Evolutionary conservation across 2,888 invertebrate species (phyloP), one percentile per base, ranked within the genome.

Genomic region (Chrysopilus asiliformis): DNA sequence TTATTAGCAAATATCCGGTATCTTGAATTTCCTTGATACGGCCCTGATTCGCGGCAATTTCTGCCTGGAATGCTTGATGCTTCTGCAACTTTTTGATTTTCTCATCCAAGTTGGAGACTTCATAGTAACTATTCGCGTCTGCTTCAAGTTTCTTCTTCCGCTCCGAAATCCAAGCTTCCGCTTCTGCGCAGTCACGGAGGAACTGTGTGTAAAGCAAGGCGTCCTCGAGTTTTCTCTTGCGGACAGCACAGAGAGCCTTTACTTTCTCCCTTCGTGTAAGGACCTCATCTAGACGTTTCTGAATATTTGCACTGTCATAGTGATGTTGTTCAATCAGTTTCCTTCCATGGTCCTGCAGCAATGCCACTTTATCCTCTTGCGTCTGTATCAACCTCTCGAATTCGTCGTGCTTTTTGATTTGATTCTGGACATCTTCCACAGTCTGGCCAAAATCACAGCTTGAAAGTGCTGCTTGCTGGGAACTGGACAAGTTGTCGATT

Each of bases 61-160:
- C 93, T 0, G 91, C 90, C 49, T 91, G 84, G 68, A 93, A 87
- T 0, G 93, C 89, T 63, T 93, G 91, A 60, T 93, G 90, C 56
- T 90, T 91, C 56, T 93, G 89, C 20, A 94, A 65, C 53, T 86
- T 84, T 65, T 90, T 89, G 49, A 97, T 91, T 65, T 97, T 97
- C 52, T 93, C 94, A 53, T 94, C 90, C 3, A 97, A 67, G 52
- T 77, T 80, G 0, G 80, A 79, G 5, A 85, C 82, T 53, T 84
- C 83, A 0, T 58, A 57, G 38, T 57, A 61, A 41, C 48, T 56
- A 4, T 74, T 72, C 6, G 79, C 77, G 55, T 87, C 85, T 0
- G 82, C 76, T 41, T 84, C 80, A 6, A 91, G 66, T 56, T 85
- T 84, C 60, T 86, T 89, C 43, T 82, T 76, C 56, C 89, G 93